Percentiles rank a stretch among this genome's conserved stretches.
Evolutionary conservation across 2,888 invertebrate genomes (phyloP).

Genomic region (Thelaira solivaga): DNA sequence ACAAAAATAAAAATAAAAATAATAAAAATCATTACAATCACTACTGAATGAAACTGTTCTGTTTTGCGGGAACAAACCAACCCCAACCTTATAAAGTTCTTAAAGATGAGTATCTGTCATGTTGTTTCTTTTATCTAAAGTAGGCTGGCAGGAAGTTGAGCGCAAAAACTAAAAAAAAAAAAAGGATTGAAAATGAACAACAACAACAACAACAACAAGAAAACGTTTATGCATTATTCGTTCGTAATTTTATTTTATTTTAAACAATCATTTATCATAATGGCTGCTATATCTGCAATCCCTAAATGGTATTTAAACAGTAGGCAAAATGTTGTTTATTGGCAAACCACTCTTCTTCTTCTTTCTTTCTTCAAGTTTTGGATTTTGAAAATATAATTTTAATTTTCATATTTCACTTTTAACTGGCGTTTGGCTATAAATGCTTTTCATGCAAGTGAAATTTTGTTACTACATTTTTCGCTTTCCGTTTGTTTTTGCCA

Average conservation of each 20-base stretch:
- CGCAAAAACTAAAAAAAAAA: conserved; percentile 21
- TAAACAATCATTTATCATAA: conserved; percentile 56
- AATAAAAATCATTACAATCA: conserved; percentile 58
- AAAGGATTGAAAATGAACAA: too few species aligned
- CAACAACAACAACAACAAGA: too few species aligned
- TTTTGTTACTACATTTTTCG: too few species aligned
- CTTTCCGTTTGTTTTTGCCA: too few species aligned
- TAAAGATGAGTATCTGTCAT: background rate
- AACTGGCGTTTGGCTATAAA: too few species aligned
- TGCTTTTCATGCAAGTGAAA: too few species aligned
- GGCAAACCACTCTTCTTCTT: background rate
- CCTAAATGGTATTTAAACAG: conserved; percentile 39
- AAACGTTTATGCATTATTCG: conserved; percentile 5
- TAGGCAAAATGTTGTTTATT: conserved; percentile 21
- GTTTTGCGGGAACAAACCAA: conserved; percentile 43
- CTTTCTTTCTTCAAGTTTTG: background rate
- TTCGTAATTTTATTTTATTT: conserved; percentile 44
- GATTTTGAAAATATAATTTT: background rate
- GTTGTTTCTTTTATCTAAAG: conserved; percentile 24
- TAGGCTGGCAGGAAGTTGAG: conserved; percentile 60
- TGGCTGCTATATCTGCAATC: background rate
- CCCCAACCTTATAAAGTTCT: conserved; percentile 7
- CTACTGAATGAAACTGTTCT: conserved; percentile 57
- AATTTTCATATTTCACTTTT: too few species aligned
- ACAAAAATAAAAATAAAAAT: conserved; percentile 17